These are phyloP conservation scores for Caenorhabditis tropicalis DNA, from an alignment of 1,140 invertebrate species.

Conservation along the genomic window DNA sequence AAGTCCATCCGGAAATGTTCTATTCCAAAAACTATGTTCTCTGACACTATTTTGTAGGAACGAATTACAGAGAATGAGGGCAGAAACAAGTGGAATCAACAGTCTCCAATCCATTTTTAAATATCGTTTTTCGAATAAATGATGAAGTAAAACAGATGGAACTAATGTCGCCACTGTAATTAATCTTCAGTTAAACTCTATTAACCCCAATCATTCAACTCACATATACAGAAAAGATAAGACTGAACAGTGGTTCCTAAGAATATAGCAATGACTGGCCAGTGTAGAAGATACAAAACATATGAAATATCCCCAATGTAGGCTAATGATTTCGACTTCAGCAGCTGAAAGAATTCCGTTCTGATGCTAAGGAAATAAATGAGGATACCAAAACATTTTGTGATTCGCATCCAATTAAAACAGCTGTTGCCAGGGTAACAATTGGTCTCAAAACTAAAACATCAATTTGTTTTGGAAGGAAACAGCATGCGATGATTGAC, in stretches of 20 bases:
- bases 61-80: not conserved
- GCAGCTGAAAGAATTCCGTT: not conserved
- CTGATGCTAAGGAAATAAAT: too few relatives aligned
- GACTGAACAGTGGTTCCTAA: not conserved
- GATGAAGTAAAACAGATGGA: conserved; percentile 22
- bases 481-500: not conserved
- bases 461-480: not conserved
- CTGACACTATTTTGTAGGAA: not conserved
- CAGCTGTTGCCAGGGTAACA: not conserved
- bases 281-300: conserved; percentile 43
- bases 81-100: not conserved
- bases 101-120: not conserved
- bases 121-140: conserved; percentile 1
- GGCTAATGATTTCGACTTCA: not conserved
- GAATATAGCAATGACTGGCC: conserved; percentile 40
- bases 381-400: not conserved
- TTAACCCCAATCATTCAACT: not conserved
- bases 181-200: too few relatives aligned
- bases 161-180: not conserved
- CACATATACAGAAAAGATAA: not conserved
- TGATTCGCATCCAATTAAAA: not conserved
- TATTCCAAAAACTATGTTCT: not conserved
- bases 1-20: not conserved
- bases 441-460: not conserved
- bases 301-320: conserved; percentile 53